Base-by-base conservation (phyloP, 2,113 vertebrate species). In the Edolisoma coerulescens region DNA sequence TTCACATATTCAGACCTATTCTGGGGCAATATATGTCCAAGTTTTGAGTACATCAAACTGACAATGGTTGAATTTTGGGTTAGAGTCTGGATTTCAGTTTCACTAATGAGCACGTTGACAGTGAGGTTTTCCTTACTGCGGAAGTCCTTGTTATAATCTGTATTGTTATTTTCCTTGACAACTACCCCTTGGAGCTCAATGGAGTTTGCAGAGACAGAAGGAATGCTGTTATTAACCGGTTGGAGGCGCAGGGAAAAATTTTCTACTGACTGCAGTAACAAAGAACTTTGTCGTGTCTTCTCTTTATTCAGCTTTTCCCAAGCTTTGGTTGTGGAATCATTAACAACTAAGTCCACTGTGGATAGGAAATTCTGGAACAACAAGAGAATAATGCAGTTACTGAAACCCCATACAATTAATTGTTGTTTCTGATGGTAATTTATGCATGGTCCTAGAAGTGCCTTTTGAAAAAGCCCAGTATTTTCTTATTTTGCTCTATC, bases 281-380 rank as follows among this genome's bases (percentile, higher is more conserved):
- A 90, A 57, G 97, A 97, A 76, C 98, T 98, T 54, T 87, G 24
- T 0, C 1, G 0, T 71, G 37, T 11, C 0, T 74, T 7, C n/a
- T 92, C 71, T 9, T 96, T 21, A 39, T 93, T 95, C 61, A 98
- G 63, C 5, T 39, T 22, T 67, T 41, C 3, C 81, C 98, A 97
- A 85, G 49, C 70, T 1, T 9, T 2, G 39, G 3, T 4, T 77
- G 98, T 28, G 27, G 98, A 74, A 89, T 98, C 96, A 68, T 90
- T 89, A 76, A 98, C 95, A 90, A 98, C 64, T 8, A 75, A 15
- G 11, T 97, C 95, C 35, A 98, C 97, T 33, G 98, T 97, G 7
- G 50, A 76, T n/a, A 99, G 91, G 60, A 99, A 68, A 33, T 98
- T 16, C 99, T 99, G 96, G 30, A 98, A 98, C 30, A 49, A 53